Evolutionary conservation across 2,888 invertebrate genomes (phyloP).

Genomic region (Cerceris rybyensis): DNA sequence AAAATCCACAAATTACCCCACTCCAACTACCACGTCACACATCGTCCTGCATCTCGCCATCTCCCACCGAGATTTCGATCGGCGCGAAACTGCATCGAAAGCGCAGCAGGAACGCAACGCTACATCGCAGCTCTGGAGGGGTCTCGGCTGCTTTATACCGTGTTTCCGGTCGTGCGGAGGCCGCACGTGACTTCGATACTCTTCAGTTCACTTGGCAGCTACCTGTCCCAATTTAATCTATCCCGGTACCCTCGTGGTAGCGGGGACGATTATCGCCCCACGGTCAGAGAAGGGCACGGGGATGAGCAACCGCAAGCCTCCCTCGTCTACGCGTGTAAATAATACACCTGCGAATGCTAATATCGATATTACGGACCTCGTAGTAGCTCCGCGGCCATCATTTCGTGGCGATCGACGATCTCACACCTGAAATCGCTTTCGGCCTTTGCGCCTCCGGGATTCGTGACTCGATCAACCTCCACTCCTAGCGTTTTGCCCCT

Average conservation of each 20-base stretch:
- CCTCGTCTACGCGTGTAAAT: slow-evolving; percentile 75
- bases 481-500: neutral
- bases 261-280: slow-evolving; percentile 55
- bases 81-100: too few species aligned
- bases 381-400: slow-evolving; percentile 38
- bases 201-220: slow-evolving; percentile 75
- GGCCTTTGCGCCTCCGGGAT: slow-evolving; percentile 22
- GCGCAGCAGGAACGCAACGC: neutral
- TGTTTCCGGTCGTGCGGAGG: slow-evolving; percentile 74
- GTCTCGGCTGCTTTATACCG: slow-evolving; percentile 65
- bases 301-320: slow-evolving; percentile 69
- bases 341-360: slow-evolving; percentile 74
- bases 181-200: slow-evolving; percentile 77
- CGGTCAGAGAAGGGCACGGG: neutral
- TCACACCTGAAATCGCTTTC: slow-evolving; percentile 60
- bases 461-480: slow-evolving; percentile 61
- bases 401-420: slow-evolving; percentile 37
- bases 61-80: too few species aligned
- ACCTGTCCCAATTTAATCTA: slow-evolving; percentile 79
- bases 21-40: too few species aligned
- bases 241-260: slow-evolving; percentile 57
- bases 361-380: slow-evolving; percentile 48
- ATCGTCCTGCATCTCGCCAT: too few species aligned
- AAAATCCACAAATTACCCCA: too few species aligned
- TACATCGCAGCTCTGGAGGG: neutral